These are phyloP conservation scores for Sebastes elongatus DNA, from an alignment of 2,797 vertebrate species.

Conservation along the genomic window DNA sequence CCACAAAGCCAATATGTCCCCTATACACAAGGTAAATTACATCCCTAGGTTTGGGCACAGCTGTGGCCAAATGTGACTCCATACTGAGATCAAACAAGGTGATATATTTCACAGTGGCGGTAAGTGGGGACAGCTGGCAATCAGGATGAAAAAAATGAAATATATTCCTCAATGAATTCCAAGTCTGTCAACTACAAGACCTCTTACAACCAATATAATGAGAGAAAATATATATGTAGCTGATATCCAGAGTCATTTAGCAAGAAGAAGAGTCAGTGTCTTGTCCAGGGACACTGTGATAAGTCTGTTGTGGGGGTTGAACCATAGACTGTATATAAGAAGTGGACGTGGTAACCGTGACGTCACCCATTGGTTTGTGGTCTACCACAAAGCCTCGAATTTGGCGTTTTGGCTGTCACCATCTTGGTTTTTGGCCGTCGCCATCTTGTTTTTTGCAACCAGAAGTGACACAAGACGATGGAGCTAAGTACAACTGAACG, in stretches of 20 bases:
- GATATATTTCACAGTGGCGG: conserved; percentile 9
- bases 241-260: neutral
- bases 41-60: conserved; percentile 40
- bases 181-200: neutral
- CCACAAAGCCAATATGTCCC: conserved; percentile 31
- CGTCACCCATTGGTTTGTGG: neutral
- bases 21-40: conserved; percentile 32
- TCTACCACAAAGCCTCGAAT: neutral
- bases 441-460: neutral
- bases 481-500: neutral
- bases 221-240: neutral
- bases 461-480: neutral
- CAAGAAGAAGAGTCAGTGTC: neutral
- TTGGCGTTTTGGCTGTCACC: neutral
- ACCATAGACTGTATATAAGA: neutral
- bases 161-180: conserved; percentile 3
- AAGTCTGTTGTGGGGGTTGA: neutral
- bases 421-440: neutral
- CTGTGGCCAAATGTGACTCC: conserved; percentile 29
- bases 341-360: neutral
- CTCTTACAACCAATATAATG: neutral
- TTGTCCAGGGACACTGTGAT: neutral
- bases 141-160: neutral
- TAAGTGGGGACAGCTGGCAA: conserved; percentile 43
- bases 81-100: conserved; percentile 49